Percentiles rank a stretch among this genome's conserved stretches.
Conservation (phyloP, 2,113 vertebrate species). For the Oenanthe melanoleuca region DNA sequence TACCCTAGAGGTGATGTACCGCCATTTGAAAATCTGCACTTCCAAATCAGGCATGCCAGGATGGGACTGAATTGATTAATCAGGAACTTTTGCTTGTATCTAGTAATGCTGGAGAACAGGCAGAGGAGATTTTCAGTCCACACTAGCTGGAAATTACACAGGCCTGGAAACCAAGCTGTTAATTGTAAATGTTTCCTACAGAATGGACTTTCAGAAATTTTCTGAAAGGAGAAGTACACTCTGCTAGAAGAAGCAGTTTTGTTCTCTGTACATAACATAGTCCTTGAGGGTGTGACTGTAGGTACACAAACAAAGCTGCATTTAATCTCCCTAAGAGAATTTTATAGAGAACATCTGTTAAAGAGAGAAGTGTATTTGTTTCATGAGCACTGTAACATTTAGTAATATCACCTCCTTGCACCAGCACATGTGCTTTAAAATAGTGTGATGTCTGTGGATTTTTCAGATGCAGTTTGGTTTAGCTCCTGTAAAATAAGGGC, state of each 20-base stretch:
- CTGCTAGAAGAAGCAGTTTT: not conserved
- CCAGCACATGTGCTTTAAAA: not conserved
- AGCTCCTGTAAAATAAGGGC: constrained; percentile 4
- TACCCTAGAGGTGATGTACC: not conserved
- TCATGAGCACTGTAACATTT: not conserved
- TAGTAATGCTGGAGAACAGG: not conserved
- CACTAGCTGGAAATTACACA: not conserved
- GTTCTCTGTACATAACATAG: not conserved
- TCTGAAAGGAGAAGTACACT: constrained; percentile 4
- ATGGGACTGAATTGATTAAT: not conserved
- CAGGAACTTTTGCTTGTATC: not conserved
- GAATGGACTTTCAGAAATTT: not conserved
- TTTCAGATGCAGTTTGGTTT: not conserved
- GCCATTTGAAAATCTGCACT: not conserved
- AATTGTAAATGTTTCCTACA: not conserved
- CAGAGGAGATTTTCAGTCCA: not conserved
- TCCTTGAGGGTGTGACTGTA: constrained; percentile 10
- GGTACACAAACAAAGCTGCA: constrained; percentile 17
- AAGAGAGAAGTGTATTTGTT: constrained; percentile 1
- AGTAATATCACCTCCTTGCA: not conserved
- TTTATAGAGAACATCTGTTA: constrained; percentile 11
- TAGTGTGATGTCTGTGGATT: not conserved
- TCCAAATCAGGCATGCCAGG: not conserved
- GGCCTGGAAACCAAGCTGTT: not conserved
- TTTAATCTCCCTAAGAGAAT: constrained; percentile 1